These are phyloP conservation scores for Meloidogyne chitwoodi DNA, from an alignment of 1,140 invertebrate species.

Conservation along the genomic window DNA sequence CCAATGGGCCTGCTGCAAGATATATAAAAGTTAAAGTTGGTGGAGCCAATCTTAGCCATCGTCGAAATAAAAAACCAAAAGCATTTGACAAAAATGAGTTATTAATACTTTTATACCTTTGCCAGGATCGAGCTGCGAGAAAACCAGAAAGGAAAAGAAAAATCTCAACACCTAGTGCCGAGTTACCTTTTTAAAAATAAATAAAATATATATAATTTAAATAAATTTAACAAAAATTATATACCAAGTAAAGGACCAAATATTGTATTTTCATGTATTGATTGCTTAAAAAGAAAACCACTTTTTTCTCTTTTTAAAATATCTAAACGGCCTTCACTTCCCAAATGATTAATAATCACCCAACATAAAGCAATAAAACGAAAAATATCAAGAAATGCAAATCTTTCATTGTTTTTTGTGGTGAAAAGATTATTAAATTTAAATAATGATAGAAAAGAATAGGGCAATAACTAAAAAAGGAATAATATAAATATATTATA, in stretches of 20 bases:
- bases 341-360: constrained; percentile 56
- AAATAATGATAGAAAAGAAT: neutral
- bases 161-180: constrained; percentile 56
- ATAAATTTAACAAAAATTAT: neutral
- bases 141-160: constrained; percentile 55
- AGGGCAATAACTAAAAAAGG: neutral
- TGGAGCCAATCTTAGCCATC: constrained; percentile 47
- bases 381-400: constrained; percentile 55
- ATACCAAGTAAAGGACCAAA: constrained; percentile 52
- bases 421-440: neutral
- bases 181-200: constrained; percentile 35
- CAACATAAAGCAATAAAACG: constrained; percentile 56
- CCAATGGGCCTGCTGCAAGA: constrained; percentile 49
- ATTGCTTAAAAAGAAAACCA: constrained; percentile 41
- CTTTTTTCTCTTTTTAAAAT: constrained; percentile 46
- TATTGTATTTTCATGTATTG: constrained; percentile 50
- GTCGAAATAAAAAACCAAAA: constrained; percentile 39
- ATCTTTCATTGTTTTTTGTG: neutral
- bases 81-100: constrained; percentile 36
- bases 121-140: constrained; percentile 50
- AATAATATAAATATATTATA: neutral
- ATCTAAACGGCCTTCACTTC: constrained; percentile 54
- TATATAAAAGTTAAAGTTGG: constrained; percentile 49
- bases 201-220: neutral
- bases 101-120: constrained; percentile 19